A percentile compares a stretch with the other conserved stretches of the same genome.
These are phyloP conservation scores for Drosophila merina DNA, from an alignment of 2,888 invertebrate species.

Conservation along the genomic window DNA sequence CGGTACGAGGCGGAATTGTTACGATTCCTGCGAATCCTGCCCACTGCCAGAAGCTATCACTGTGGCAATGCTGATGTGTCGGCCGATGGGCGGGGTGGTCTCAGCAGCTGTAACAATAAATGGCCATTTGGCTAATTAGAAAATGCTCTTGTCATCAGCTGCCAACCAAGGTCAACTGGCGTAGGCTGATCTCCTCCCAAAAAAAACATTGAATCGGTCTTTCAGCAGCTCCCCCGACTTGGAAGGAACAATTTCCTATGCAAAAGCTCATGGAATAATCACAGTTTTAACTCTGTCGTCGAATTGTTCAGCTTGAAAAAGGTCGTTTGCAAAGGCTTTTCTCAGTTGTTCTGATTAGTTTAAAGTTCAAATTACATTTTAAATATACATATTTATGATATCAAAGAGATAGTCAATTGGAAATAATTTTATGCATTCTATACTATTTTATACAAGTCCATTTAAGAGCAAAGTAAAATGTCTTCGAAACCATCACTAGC, in stretches of 20 bases:
- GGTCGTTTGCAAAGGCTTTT: neutral
- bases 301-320: neutral
- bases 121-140: constrained; percentile 70
- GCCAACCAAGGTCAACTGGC: constrained; percentile 31
- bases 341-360: too few relatives aligned
- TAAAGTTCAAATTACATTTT: too few relatives aligned
- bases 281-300: constrained; percentile 1
- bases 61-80: constrained; percentile 13
- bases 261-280: constrained; percentile 15
- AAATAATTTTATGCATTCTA: too few relatives aligned
- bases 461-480: constrained; percentile 74
- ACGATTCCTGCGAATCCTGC: constrained; percentile 43
- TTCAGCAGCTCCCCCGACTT: neutral
- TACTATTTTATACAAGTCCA: constrained; percentile 44
- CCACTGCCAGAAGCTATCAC: constrained; percentile 59
- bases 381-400: too few relatives aligned
- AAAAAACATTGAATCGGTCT: constrained; percentile 1
- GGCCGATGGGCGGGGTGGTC: neutral
- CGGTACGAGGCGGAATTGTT: constrained; percentile 37
- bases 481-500: constrained; percentile 50
- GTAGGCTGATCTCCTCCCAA: constrained; percentile 18
- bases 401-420: too few relatives aligned
- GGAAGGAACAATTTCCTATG: neutral
- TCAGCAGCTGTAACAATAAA: constrained; percentile 41
- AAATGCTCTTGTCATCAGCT: constrained; percentile 28